Evolutionary conservation across 1,140 invertebrate genomes (phyloP).

Genomic region (Aplysia californica): DNA sequence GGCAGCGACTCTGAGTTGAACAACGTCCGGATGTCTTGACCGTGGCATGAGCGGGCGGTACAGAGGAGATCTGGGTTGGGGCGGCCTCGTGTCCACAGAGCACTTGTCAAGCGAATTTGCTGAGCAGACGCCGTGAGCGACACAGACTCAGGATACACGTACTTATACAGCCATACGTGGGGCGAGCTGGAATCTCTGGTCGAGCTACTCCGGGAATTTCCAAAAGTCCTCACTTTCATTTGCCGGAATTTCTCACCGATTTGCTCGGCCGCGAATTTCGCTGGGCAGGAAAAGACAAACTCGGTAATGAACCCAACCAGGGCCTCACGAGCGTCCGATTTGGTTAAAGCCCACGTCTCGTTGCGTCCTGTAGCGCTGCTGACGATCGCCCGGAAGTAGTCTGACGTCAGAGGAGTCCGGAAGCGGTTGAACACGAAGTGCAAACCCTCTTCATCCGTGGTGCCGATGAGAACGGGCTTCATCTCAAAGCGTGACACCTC

Average conservation of each 20-base stretch:
- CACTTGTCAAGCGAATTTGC: slow-evolving; percentile 4
- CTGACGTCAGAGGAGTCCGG: background rate
- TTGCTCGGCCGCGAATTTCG: background rate
- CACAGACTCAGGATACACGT: background rate
- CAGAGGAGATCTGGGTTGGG: slow-evolving; percentile 17
- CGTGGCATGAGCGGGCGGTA: slow-evolving; percentile 31
- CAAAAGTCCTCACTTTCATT: too few relatives aligned
- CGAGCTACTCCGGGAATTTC: too few relatives aligned
- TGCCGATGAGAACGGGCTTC: slow-evolving; percentile 22
- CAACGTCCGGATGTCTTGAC: slow-evolving; percentile 27
- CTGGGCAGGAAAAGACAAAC: slow-evolving; percentile 24
- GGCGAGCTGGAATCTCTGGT: background rate
- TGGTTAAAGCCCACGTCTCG: too few relatives aligned
- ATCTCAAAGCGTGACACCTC: too few relatives aligned
- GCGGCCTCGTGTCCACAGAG: background rate
- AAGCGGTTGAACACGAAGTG: slow-evolving; percentile 9
- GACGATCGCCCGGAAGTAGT: background rate
- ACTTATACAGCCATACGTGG: slow-evolving; percentile 33
- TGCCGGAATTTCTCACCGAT: slow-evolving; percentile 9
- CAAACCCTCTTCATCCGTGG: background rate
- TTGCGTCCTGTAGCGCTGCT: background rate
- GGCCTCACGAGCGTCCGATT: background rate
- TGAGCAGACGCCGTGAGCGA: slow-evolving; percentile 6
- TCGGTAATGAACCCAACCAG: slow-evolving; percentile 18
- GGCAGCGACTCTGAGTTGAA: slow-evolving; percentile 25